Percentiles rank a stretch among this genome's conserved stretches.
These are phyloP conservation scores for Acrobasis suavella DNA, from an alignment of 2,888 invertebrate genomes.

Conservation along the genomic window DNA sequence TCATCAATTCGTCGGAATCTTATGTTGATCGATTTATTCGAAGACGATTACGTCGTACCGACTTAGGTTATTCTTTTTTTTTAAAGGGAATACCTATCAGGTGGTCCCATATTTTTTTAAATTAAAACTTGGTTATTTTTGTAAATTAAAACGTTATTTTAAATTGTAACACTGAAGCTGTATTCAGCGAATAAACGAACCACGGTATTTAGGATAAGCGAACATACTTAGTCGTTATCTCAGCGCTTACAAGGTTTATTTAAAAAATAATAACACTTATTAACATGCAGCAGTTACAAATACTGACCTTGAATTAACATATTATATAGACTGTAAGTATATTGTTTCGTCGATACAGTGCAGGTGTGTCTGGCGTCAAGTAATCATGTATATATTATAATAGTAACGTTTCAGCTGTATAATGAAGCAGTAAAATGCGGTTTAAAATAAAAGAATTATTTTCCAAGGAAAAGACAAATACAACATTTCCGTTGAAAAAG, in stretches of 20 bases:
- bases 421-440: not conserved
- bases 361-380: not conserved
- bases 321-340: not conserved
- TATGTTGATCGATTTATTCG: too few relatives aligned
- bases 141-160: too few relatives aligned
- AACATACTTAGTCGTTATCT: too few relatives aligned
- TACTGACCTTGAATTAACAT: not conserved
- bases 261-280: not conserved
- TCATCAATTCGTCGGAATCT: too few relatives aligned
- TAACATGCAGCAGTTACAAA: not conserved
- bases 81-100: too few relatives aligned
- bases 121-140: too few relatives aligned
- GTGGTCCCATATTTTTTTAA: too few relatives aligned
- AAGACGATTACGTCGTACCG: too few relatives aligned
- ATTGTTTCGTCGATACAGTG: not conserved
- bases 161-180: too few relatives aligned
- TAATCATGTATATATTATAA: not conserved
- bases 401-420: not conserved
- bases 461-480: not conserved
- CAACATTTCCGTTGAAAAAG: not conserved
- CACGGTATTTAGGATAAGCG: too few relatives aligned
- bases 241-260: not conserved
- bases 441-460: constrained; percentile 1
- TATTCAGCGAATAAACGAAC: too few relatives aligned
- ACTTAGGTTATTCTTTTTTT: too few relatives aligned